Evolutionary conservation across 2,888 invertebrate genomes (phyloP), one percentile per base, ranked within the genome.

Genomic region (Luffia ferchaultella): DNA sequence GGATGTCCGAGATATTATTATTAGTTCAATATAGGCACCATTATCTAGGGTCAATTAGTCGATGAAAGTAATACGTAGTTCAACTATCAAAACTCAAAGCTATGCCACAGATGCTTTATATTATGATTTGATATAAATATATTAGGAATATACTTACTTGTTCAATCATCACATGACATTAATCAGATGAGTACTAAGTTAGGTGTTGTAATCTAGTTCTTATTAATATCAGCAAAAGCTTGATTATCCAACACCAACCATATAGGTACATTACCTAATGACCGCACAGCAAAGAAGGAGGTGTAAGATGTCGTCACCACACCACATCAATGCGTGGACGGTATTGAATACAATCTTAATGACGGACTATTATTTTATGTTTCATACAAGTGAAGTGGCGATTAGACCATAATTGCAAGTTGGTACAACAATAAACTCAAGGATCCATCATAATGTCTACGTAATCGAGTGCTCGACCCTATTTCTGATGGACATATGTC

Each of bases 271-370:
- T 30, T 30, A n/a, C n/a, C n/a, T n/a, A 30, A 30, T 30, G 30
- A 30, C 30, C 3, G 30, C 30, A 30, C 12, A 30, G n/a, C 30
- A 30, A 30, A 30, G 30, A 30, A 30, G 3, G 30, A 30, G 30
- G 5, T 3, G 30, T 30, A 7, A n/a, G 30, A 30, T 30, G 30
- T 30, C 12, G 30, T 30, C 30, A 30, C 12, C 30, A 30, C 30
- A 12, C 3, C 50, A 42, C 48, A 52, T 30, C 20, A 47, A 42
- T 48, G 52, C 53, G 61, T 60, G 56, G 59, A 58, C 54, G 57
- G 54, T 57, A 57, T 60, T 62, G 57, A 60, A 61, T 58, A 61
- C 58, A 63, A 62, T 62, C 49, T 53, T 59, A 59, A 58, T 59
- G 57, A 56, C 49, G 49, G 50, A 50, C 58, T 57, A 64, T 61